A percentile compares a stretch with the other conserved stretches of the same genome.
Evolutionary conservation across 2,113 vertebrate species (phyloP).

Genomic region (Cebidichthys violaceus): DNA sequence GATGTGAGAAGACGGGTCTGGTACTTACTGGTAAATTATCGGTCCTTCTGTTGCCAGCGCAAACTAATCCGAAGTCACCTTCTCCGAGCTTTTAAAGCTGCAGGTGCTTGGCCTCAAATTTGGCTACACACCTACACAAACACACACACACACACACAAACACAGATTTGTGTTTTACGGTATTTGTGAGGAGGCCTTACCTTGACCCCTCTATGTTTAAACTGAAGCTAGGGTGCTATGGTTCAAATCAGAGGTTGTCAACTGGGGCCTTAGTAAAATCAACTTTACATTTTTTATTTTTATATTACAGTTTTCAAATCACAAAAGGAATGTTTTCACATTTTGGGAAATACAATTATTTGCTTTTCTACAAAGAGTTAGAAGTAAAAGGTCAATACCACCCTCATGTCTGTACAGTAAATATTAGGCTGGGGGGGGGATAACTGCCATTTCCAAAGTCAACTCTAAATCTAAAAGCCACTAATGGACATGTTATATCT

Average conservation of each 20-base stretch:
- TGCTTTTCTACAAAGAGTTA: no score
- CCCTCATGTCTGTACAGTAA: no score
- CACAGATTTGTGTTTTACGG: constrained; percentile 1
- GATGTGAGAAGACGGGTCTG: not conserved
- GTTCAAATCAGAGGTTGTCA: not conserved
- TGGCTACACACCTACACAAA: not conserved
- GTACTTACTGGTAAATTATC: not conserved
- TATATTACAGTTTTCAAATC: no score
- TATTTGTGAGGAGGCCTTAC: not conserved
- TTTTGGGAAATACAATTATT: no score
- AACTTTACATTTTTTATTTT: no score
- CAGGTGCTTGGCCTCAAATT: not conserved
- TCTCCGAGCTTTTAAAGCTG: not conserved
- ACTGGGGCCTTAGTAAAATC: not conserved
- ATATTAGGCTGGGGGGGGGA: no score
- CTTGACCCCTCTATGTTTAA: not conserved
- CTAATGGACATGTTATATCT: no score
- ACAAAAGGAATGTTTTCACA: no score
- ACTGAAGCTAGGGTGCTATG: not conserved
- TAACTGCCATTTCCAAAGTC: no score
- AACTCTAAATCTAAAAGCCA: no score
- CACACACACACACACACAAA: not conserved
- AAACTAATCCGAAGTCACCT: not conserved
- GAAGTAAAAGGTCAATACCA: no score
- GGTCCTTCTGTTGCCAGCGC: not conserved